Evolutionary conservation across 2,888 invertebrate genomes (phyloP).

Genomic region (Anoncus sp.): DNA sequence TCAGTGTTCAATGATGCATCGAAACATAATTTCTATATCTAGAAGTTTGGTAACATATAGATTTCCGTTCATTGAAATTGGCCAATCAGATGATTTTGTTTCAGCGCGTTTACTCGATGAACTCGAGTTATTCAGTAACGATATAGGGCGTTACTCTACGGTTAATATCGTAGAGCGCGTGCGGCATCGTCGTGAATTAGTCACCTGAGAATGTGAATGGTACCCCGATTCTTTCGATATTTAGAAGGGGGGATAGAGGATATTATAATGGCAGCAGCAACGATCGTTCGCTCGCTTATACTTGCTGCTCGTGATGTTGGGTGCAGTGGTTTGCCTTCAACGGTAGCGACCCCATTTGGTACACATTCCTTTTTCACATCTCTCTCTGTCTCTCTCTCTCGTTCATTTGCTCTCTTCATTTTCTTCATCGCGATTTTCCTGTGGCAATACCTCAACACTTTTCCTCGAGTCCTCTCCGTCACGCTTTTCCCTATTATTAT

Average conservation of each 20-base stretch:
- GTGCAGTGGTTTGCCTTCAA: constrained; percentile 80
- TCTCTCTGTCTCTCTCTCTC: constrained; percentile 26
- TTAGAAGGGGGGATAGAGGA: constrained; percentile 30
- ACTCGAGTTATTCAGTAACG: constrained; percentile 27
- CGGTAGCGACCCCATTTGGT: constrained; percentile 81
- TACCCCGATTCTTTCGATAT: constrained; percentile 66
- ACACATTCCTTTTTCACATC: constrained; percentile 77
- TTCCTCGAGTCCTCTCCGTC: constrained; percentile 4
- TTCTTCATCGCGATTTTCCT: constrained; percentile 7
- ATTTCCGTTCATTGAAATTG: constrained; percentile 9
- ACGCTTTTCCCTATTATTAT: constrained; percentile 7
- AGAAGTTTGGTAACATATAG: constrained; percentile 8
- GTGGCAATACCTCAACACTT: constrained; percentile 8
- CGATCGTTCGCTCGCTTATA: constrained; percentile 40
- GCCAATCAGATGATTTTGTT: constrained; percentile 18
- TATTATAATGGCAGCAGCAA: constrained; percentile 56
- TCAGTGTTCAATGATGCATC: not conserved
- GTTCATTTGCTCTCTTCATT: constrained; percentile 13
- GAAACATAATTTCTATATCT: not conserved
- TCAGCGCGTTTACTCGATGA: not conserved
- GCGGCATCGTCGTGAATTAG: constrained; percentile 70
- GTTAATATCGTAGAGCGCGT: constrained; percentile 42
- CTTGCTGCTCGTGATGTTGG: constrained; percentile 51
- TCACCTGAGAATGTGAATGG: constrained; percentile 79
- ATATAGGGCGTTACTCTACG: not conserved